A percentile compares a stretch with the other conserved stretches of the same genome.
phyloP scores from a whole-genome alignment of 2,888 invertebrate genomes.

The Agonopterix arenella region DNA sequence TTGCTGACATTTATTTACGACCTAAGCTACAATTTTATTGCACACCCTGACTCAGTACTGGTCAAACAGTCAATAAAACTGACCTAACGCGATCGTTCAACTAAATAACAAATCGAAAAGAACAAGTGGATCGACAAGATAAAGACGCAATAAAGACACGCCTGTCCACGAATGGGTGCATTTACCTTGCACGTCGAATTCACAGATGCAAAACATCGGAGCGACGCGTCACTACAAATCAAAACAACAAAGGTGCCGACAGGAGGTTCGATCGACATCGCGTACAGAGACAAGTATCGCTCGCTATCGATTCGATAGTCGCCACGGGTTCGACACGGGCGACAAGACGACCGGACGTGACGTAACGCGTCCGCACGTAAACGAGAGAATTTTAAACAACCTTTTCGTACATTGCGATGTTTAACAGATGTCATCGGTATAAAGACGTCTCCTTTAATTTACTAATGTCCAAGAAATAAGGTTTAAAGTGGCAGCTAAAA shows the following conservation, averaged over 20 bases:
- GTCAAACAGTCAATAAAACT: no score
- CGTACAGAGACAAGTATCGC: constrained; percentile 22
- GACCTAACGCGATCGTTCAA: no score
- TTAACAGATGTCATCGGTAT: constrained; percentile 58
- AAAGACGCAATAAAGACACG: not conserved
- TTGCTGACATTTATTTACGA: no score
- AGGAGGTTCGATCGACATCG: constrained; percentile 65
- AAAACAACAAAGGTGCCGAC: constrained; percentile 66
- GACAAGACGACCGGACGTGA: constrained; percentile 60
- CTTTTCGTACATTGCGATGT: constrained; percentile 59
- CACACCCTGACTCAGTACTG: no score
- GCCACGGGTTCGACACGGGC: constrained; percentile 27
- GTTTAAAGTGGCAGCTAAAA: constrained; percentile 18
- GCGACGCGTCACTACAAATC: constrained; percentile 47
- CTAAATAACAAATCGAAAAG: no score
- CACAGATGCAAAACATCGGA: constrained; percentile 49
- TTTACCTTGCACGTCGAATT: constrained; percentile 27
- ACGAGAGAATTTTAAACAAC: constrained; percentile 73
- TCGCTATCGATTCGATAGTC: constrained; percentile 30
- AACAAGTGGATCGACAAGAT: no score
- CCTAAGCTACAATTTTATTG: no score
- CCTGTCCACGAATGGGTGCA: constrained; percentile 6
- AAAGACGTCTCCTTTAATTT: constrained; percentile 32
- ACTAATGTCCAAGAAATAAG: constrained; percentile 26
- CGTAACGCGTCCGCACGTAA: constrained; percentile 63